Conservation (phyloP, 2,113 vertebrate species). For the Oreochromis tanganicae region DNA sequence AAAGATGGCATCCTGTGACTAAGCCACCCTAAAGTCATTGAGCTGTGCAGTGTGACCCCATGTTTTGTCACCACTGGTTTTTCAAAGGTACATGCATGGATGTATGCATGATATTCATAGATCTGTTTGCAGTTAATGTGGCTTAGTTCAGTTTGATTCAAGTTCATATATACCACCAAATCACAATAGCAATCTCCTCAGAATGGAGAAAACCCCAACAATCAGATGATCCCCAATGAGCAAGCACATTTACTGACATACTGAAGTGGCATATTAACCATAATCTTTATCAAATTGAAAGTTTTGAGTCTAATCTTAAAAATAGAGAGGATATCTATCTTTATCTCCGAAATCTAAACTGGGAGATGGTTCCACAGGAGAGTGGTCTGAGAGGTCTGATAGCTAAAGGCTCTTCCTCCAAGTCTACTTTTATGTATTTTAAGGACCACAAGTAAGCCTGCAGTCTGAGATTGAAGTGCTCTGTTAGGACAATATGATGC, state of each 20-base stretch:
- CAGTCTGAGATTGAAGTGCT: not conserved
- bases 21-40: not conserved
- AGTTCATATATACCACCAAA: not conserved
- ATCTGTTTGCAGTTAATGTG: not conserved
- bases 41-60: not conserved
- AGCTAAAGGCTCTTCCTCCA: not conserved
- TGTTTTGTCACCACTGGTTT: not conserved
- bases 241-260: not conserved
- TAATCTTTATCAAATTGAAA: not conserved
- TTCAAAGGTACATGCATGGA: not conserved
- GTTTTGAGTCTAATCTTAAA: not conserved
- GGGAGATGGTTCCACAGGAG: not conserved
- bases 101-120: not conserved
- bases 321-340: not conserved
- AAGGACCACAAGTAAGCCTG: not conserved
- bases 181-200: not conserved
- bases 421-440: not conserved
- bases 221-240: not conserved
- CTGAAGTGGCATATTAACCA: not conserved
- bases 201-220: not conserved
- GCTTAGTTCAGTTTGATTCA: not conserved
- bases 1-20: not conserved
- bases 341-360: not conserved
- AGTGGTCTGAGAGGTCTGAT: not conserved
- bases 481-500: not conserved